Evolutionary conservation across 2,888 invertebrate species (phyloP), one percentile per base, ranked within the genome.

Genomic region (Tipula confusa): DNA sequence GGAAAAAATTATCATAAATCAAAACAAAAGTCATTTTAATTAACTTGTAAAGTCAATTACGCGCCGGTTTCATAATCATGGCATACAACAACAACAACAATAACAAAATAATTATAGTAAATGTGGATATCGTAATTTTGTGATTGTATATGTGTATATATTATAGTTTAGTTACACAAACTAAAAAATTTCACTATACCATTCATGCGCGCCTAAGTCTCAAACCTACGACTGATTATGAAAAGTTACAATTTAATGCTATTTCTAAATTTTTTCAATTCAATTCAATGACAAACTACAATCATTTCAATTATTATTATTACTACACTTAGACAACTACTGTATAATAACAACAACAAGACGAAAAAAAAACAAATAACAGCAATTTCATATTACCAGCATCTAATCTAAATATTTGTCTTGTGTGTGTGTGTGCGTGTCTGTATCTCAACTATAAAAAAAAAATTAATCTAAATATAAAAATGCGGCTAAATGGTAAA

Each of bases 211-310:
- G 64, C 64, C 64, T 24, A 64, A 24, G n/a, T n/a, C n/a, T 24
- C 64, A 64, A 64, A 24, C 38, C 64, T 64, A 64, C 7, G 24
- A 11, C n/a, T n/a, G n/a, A 9, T 3, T 64, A 64, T 9, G 15
- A n/a, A 43, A 43, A 31, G 31, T 43, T 24, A 38, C 64, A 24
- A 64, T 24, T 64, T 64, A 24, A 9, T 2, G 64, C 7, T 64
- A 64, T 64, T 64, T 64, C 64, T 18, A 64, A 64, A 64, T 64
- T 24, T n/a, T 64, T 64, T 64, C 24, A 64, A 64, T 64, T 64
- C 64, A 9, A 24, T 64, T n/a, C 64, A 64, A 64, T 64, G 64
- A 64, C 64, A 64, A 64, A 64, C 64, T 64, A 64, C 64, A 64
- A 24, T 64, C 24, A 64, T 64, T 64, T 64, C 64, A 64, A 64